These are phyloP conservation scores for Spongia lamella DNA, from an alignment of 37 sponge, comb jelly and placozoan species.

Conservation along the genomic window DNA sequence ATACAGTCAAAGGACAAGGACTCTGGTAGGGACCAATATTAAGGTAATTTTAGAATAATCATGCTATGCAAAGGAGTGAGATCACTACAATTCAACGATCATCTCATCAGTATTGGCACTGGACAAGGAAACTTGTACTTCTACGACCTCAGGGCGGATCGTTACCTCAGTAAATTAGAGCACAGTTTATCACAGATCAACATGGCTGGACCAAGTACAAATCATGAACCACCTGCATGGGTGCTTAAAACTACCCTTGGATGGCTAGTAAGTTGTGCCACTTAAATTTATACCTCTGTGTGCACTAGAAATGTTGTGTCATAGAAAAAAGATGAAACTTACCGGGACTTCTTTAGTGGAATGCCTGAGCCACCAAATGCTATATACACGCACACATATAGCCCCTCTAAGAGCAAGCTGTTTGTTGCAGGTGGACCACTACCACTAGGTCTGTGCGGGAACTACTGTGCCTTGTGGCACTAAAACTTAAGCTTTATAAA, in stretches of 20 bases:
- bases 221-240: not conserved
- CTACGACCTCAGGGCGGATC: slow-evolving; percentile 69
- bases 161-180: slow-evolving; percentile 18
- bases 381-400: slow-evolving; percentile 92
- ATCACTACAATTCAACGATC: slow-evolving; percentile 75
- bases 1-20: slow-evolving; percentile 54
- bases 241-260: slow-evolving; percentile 36
- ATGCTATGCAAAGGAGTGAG: slow-evolving; percentile 55
- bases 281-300: not conserved
- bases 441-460: slow-evolving; percentile 86
- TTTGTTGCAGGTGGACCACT: slow-evolving; percentile 93
- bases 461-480: slow-evolving; percentile 91
- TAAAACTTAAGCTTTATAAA: slow-evolving; percentile 4
- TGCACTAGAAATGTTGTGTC: not conserved
- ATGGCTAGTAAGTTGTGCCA: slow-evolving; percentile 51
- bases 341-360: slow-evolving; percentile 69
- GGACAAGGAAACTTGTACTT: slow-evolving; percentile 85
- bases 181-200: not conserved
- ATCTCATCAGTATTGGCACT: slow-evolving; percentile 79
- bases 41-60: not conserved
- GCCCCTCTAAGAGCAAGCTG: slow-evolving; percentile 72
- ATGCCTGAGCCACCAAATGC: slow-evolving; percentile 76
- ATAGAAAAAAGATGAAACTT: slow-evolving; percentile 76
- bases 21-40: slow-evolving; percentile 29
- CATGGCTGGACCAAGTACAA: not conserved